These are phyloP conservation scores for Hippocampus zosterae DNA, from an alignment of 2,113 vertebrate species.

Conservation along the genomic window DNA sequence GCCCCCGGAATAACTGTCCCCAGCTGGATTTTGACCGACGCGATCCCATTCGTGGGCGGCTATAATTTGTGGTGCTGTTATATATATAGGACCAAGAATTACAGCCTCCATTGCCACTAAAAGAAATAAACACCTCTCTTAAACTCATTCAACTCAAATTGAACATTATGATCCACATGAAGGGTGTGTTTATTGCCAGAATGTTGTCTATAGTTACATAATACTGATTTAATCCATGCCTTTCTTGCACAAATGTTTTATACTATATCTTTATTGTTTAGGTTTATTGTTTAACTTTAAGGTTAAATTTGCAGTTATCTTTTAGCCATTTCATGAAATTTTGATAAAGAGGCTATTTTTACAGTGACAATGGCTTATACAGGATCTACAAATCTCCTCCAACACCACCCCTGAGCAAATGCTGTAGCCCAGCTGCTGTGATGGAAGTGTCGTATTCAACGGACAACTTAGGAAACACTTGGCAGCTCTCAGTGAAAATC, in stretches of 20 bases:
- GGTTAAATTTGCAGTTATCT: background rate
- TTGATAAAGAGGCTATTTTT: background rate
- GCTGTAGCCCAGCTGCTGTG: background rate
- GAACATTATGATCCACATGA: slow-evolving; percentile 2
- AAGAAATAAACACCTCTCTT: slow-evolving; percentile 10
- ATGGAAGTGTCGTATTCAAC: background rate
- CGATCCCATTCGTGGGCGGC: slow-evolving; percentile 3
- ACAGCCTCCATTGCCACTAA: slow-evolving; percentile 4
- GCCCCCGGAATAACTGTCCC: background rate
- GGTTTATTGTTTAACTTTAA: background rate
- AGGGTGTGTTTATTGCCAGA: background rate
- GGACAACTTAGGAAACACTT: background rate
- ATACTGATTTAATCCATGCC: background rate
- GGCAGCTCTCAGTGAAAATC: background rate
- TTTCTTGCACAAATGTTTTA: background rate
- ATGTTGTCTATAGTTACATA: background rate
- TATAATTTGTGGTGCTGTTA: slow-evolving; percentile 3
- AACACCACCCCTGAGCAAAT: background rate
- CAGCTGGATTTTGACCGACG: slow-evolving; percentile 9
- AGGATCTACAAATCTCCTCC: background rate
- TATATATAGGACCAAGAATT: slow-evolving; percentile 5
- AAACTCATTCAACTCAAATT: background rate
- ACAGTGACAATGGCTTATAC: background rate
- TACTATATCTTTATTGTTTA: background rate
- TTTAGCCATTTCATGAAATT: background rate